Percentiles rank a stretch among this genome's conserved stretches.
Conservation (phyloP, 2,888 invertebrate species). For the Leptinotarsa peninsularis region DNA sequence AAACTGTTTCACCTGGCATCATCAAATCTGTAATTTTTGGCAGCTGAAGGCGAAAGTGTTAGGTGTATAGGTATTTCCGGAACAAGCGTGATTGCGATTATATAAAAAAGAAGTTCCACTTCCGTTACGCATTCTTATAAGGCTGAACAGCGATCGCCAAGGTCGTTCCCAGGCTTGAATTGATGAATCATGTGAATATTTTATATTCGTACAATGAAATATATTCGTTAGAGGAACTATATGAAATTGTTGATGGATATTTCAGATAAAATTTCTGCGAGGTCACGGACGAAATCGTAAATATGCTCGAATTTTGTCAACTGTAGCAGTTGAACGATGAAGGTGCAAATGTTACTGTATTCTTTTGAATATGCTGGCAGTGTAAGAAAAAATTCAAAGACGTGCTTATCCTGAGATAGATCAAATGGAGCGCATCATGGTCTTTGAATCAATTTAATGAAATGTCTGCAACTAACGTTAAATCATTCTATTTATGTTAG, state of each 20-base stretch:
- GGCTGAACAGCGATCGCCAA: constrained; percentile 41
- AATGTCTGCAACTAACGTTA: too few relatives aligned
- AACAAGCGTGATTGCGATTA: constrained; percentile 22
- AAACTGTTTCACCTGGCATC: constrained; percentile 6
- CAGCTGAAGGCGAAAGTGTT: constrained; percentile 36
- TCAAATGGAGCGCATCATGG: too few relatives aligned
- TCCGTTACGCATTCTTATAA: constrained; percentile 50
- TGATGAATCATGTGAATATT: constrained; percentile 44
- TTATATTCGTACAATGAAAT: constrained; percentile 16
- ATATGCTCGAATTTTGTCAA: not conserved
- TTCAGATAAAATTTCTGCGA: constrained; percentile 16
- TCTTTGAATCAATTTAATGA: too few relatives aligned
- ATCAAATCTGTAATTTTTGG: constrained; percentile 16
- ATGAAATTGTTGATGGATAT: constrained; percentile 17
- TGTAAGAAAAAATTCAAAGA: too few relatives aligned
- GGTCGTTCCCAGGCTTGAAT: constrained; percentile 48
- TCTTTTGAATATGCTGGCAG: too few relatives aligned
- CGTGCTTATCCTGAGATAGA: too few relatives aligned
- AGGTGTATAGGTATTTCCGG: constrained; percentile 48
- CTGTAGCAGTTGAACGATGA: not conserved
- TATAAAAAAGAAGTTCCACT: constrained; percentile 45
- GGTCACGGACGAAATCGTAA: not conserved
- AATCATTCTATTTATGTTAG: too few relatives aligned
- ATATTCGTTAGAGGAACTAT: constrained; percentile 14
- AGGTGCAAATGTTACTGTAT: too few relatives aligned